Evolutionary conservation across 1,140 invertebrate species (phyloP), one percentile per base, ranked within the genome.

Genomic region (Paraescarpia echinospica): DNA sequence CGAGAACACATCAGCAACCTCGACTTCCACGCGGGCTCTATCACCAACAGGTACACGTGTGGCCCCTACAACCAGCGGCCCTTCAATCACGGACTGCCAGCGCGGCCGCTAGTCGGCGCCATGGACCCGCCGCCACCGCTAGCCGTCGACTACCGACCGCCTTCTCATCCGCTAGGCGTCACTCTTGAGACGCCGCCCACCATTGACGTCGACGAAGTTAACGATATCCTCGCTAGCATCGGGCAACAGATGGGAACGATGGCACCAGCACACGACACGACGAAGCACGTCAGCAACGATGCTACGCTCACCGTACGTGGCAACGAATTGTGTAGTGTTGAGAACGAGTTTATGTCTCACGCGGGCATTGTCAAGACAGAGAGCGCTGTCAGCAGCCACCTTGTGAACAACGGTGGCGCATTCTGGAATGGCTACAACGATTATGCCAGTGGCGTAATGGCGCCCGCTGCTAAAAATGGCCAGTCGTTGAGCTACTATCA

Each of bases 211-310:
- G 90, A 90, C 27, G 90, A 90, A 34, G 35, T 90, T 12, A 90
- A 90, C 90, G 90, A 90, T 31, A 90, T 90, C 35, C 35, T 90
- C 34, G 90, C 90, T 35, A 41, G 34, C 34, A 34, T 90, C 34
- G 90, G 90, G 14, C 90, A 90, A 31, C 90, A 90, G 34, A 41
- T 90, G 34, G 90, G 90, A 77, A 77, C 2, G 22, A 77, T 77
- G 59, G 59, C 59, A 27, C 59, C 59, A 77, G 14, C 59, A 31
- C 59, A 77, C 4, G 59, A 77, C 59, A 14, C 59, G 22, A 77
- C 27, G 59, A 77, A 77, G 22, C 59, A 27, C 27, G 14, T 27
- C 9, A 31, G 59, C 59, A 31, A 31, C 27, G 59, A 77, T 18
- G 59, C 59, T 27, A 77, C 59, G 14, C 18, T 77, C 18, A 77